Percentiles rank a stretch among this genome's conserved stretches.
Conservation (phyloP, 2,888 invertebrate species). For the Acleris sparsana region DNA sequence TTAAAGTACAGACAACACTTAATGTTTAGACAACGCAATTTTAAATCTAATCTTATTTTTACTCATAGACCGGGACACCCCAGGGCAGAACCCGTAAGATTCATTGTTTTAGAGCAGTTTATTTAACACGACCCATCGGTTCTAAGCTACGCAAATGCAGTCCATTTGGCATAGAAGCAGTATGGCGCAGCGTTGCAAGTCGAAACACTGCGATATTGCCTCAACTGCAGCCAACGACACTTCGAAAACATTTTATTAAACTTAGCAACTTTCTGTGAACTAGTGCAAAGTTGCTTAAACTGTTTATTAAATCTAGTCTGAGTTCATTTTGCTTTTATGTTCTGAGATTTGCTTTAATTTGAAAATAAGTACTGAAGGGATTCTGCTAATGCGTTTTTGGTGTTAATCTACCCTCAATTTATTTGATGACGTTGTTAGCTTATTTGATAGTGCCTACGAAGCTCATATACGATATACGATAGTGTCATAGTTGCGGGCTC, state of each 20-base stretch:
- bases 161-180: conserved; percentile 24
- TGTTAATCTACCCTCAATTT: too few relatives aligned
- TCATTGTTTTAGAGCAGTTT: neutral
- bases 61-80: too few relatives aligned
- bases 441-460: too few relatives aligned
- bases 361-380: too few relatives aligned
- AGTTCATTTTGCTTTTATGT: neutral
- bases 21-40: too few relatives aligned
- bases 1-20: too few relatives aligned
- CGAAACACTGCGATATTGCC: conserved; percentile 28
- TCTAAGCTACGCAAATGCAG: conserved; percentile 13
- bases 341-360: neutral
- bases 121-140: neutral
- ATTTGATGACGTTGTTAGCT: too few relatives aligned
- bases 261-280: conserved; percentile 10
- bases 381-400: too few relatives aligned
- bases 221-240: conserved; percentile 16
- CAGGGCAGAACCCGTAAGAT: too few relatives aligned
- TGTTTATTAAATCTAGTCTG: conserved; percentile 12
- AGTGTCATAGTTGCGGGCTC: too few relatives aligned
- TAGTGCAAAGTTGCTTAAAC: conserved; percentile 7
- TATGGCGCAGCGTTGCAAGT: conserved; percentile 11
- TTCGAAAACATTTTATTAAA: conserved; percentile 31
- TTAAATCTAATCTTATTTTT: too few relatives aligned
- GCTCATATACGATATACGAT: too few relatives aligned